Evolutionary conservation across 2,797 vertebrate genomes (phyloP).

Genomic region (Hippoglossus hippoglossus): DNA sequence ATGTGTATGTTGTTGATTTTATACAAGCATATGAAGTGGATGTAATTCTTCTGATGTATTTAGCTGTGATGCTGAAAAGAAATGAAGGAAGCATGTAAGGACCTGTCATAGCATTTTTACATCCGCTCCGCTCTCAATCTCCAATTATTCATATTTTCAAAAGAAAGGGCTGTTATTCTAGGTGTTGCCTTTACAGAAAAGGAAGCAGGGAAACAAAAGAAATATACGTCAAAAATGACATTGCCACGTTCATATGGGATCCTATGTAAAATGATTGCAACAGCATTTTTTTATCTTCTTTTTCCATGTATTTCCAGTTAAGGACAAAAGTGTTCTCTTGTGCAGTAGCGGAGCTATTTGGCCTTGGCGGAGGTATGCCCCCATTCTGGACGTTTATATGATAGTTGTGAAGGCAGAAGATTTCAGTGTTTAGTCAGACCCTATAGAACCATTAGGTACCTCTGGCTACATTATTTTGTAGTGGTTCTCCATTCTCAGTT

Average conservation of each 20-base stretch:
- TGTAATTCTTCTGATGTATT: not conserved
- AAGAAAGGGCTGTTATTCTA: slow-evolving; percentile 31
- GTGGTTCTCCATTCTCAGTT: slow-evolving; percentile 8
- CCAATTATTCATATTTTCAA: slow-evolving; percentile 8
- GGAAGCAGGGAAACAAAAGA: slow-evolving; percentile 41
- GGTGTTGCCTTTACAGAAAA: slow-evolving; percentile 24
- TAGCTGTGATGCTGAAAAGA: not conserved
- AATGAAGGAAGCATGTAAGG: not conserved
- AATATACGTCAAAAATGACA: slow-evolving; percentile 24
- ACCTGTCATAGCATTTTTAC: not conserved
- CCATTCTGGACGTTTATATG: slow-evolving; percentile 1
- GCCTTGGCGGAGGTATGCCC: slow-evolving; percentile 1
- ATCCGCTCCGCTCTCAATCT: not conserved
- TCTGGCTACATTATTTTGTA: slow-evolving; percentile 14
- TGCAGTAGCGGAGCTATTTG: not conserved
- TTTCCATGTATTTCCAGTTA: slow-evolving; percentile 22
- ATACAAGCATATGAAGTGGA: not conserved
- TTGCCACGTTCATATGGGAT: not conserved
- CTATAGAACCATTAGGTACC: slow-evolving; percentile 1
- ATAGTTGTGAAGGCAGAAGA: not conserved
- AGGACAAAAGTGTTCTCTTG: slow-evolving; percentile 32
- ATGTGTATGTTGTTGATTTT: not conserved
- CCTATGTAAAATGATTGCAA: not conserved
- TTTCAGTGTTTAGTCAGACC: not conserved
- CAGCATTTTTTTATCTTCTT: slow-evolving; percentile 20